Base-by-base conservation (phyloP, 2,888 invertebrate genomes). In the Amblyjoppa fuscipennis region DNA sequence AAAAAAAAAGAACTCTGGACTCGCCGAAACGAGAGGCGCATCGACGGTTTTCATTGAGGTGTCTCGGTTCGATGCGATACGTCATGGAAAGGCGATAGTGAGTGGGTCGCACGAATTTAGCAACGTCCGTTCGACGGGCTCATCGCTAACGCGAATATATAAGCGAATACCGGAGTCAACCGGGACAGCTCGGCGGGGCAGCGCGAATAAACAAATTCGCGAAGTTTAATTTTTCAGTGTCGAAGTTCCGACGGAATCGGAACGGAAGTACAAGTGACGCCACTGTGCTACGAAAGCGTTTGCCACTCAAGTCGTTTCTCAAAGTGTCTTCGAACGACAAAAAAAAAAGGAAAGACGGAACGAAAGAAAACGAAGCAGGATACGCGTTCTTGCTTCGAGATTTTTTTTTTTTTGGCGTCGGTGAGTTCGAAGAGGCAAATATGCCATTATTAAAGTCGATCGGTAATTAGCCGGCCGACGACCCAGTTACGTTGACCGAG, bases 101-200 rank as follows among this genome's bases (percentile, higher is more conserved):
- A 84, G 64, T 71, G 84, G 34, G 73, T 66, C 66, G 77, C 59
- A 76, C 80, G 71, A 76, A 84, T 84, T 80, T 84, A 84, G 80
- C 76, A 64, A 56, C 79, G 64, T 31, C 64, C 75, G n/a, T 70
- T 76, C 64, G 78, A 49, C 75, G 81, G 28, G 71, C 53, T 31
- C 56, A 66, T 56, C 64, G 34, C 56, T 51, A 64, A 11, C 61
- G 61, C 6, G 64, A 34, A 34, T 34, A 34, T 34, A 64, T 34
- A 31, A 64, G 34, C 34, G 16, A 34, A 34, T 34, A 0, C 16
- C 64, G 2, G 5, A 64, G 31, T 64, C 28, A 41, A n/a, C 45
- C 45, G 59, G 41, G 28, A 73, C 34, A 79, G 34, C 64, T 16
- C 61, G 45, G 38, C 75, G 49, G 49, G 59, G 64, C 61, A 25